Percentiles rank a stretch among this genome's conserved stretches.
phyloP scores from a whole-genome alignment of 2,888 invertebrate species.

The Coleophora flavipennella region DNA sequence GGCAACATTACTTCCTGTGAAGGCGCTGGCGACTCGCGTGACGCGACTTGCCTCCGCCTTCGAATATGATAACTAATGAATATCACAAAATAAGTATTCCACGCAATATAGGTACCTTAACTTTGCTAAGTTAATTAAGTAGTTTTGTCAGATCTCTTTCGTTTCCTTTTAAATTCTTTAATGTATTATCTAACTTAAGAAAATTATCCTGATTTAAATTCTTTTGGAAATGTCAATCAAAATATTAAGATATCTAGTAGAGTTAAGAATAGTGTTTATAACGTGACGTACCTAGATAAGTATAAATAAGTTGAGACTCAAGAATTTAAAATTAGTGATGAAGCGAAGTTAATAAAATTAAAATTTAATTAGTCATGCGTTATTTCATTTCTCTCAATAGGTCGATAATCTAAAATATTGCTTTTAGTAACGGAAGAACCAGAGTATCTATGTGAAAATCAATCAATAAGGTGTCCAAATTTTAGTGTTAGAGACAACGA shows the following conservation, averaged over 20 bases:
- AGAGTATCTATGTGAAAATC: no score
- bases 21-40: slow-evolving; percentile 67
- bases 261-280: slow-evolving; percentile 58
- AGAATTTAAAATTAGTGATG: slow-evolving; percentile 67
- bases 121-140: slow-evolving; percentile 43
- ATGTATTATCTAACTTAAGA: slow-evolving; percentile 58
- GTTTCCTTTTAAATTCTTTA: slow-evolving; percentile 56
- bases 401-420: no score
- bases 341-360: slow-evolving; percentile 62
- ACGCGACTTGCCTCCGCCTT: slow-evolving; percentile 68
- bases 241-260: slow-evolving; percentile 37
- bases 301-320: slow-evolving; percentile 62
- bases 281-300: slow-evolving; percentile 65
- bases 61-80: slow-evolving; percentile 29
- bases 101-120: slow-evolving; percentile 48
- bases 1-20: slow-evolving; percentile 48
- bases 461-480: no score
- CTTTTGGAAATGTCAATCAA: slow-evolving; percentile 60
- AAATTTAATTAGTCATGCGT: no score
- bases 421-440: no score
- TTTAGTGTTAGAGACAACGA: no score
- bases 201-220: slow-evolving; percentile 44
- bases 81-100: slow-evolving; percentile 57
- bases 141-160: slow-evolving; percentile 59
- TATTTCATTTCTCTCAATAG: no score